Evolutionary conservation across 2,797 vertebrate genomes (phyloP), one percentile per base, ranked within the genome.

Genomic region (Aldrovandia affinis): DNA sequence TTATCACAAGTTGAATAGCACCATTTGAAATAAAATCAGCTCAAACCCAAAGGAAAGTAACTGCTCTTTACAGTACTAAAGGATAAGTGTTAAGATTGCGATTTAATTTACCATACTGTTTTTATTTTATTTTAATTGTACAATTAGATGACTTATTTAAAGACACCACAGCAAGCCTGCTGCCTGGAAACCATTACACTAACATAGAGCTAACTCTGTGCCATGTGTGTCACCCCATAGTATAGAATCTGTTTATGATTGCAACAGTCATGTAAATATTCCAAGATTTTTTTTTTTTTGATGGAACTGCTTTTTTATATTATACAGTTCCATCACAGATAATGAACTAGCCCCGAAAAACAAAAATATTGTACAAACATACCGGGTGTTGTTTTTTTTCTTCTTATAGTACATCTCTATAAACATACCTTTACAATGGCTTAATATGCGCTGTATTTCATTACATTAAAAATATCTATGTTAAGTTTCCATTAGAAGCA

Each of bases 101-200:
- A 96, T 97, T 98, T 98, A 98, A 99, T 96, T 99, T 98, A 97
- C 96, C 98, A 96, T 99, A 99, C 97, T 98, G 94, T 95, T 97
- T 93, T 97, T 92, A 94, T 93, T 93, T 95, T 92, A 92, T 93
- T 70, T 57, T 89, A 81, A 94, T 95, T 73, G 93, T 95, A 98
- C 96, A 98, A 94, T 96, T 97, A 92, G 87, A 93, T 93, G 93
- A 94, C 93, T 96, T 30, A 96, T 95, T 96, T 96, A 94, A 96
- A 95, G 94, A 95, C 94, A 95, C 93, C 94, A 97, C 96, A 97
- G 97, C 96, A 97, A 97, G 94, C 96, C 97, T 99, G 98, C 97
- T 99, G 98, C 98, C 97, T 96, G 93, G 94, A 93, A 94, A 92
- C 91, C 81, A 83, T 91, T 92, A 92, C 88, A 93, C 89, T 92